A percentile compares a stretch with the other conserved stretches of the same genome.
Evolutionary conservation across 2,797 vertebrate genomes (phyloP).

Genomic region (Perodicticus potto): DNA sequence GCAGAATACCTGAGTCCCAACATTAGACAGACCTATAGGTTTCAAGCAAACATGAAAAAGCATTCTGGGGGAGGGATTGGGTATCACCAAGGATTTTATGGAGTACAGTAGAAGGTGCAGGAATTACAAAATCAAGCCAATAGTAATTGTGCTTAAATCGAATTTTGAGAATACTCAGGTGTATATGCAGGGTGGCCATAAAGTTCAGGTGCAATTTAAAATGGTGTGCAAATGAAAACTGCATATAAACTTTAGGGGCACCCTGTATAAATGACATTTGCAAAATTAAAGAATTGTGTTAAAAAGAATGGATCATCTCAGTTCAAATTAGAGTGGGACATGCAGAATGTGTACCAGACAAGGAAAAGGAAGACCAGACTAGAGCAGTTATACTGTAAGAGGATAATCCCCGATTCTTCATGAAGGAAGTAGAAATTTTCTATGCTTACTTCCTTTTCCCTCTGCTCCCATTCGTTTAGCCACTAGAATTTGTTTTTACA

Average conservation of each 20-base stretch:
- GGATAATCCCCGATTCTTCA: not conserved
- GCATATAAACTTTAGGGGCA: too few species aligned
- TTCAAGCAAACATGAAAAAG: not conserved
- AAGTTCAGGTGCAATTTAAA: too few species aligned
- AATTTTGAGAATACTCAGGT: not conserved
- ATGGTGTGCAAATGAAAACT: too few species aligned
- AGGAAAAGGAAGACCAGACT: not conserved
- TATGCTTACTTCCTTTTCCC: not conserved
- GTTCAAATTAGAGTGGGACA: not conserved
- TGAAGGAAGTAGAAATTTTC: not conserved
- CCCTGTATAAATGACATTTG: not conserved
- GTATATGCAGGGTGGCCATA: not conserved
- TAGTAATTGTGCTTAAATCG: not conserved
- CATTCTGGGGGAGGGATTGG: not conserved
- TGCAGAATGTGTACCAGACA: not conserved
- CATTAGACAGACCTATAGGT: not conserved
- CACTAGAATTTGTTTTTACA: not conserved
- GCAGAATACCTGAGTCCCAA: not conserved
- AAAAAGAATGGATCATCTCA: not conserved
- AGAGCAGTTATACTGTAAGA: not conserved
- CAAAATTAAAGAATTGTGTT: not conserved
- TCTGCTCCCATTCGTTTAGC: not conserved
- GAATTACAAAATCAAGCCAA: not conserved
- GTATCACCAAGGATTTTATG: not conserved
- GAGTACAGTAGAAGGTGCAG: not conserved